Base-by-base conservation (phyloP, 2,888 invertebrate species). In the Drosophila paranaensis region DNA sequence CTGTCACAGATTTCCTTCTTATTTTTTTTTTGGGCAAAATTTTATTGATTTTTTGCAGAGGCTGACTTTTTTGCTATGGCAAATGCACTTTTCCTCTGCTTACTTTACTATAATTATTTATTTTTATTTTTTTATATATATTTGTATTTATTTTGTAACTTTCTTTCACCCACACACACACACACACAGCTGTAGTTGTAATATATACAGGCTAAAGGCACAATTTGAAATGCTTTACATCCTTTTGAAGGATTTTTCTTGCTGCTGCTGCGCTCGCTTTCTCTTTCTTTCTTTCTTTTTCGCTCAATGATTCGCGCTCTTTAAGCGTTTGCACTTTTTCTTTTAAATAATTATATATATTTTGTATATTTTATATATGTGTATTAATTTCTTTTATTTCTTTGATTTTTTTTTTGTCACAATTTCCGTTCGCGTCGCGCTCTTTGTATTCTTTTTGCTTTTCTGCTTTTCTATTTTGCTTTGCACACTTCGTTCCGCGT, bases 201-300 rank as follows among this genome's bases (percentile, higher is more conserved):
- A 48, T 45, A 57, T 48, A 77, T 75, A 66, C 68, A 66, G 50
- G 66, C 62, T 71, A 72, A 82, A 83, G 82, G 82, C 82, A 83
- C 82, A 83, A 83, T 53, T 79, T 65, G 88, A 88, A 83, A 82
- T 83, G 86, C 77, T 88, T 82, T 83, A 83, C 82, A 83, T 88
- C 88, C 82, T 83, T 85, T 77, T 71, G 71, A 81, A 81, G 81
- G 81, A 79, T 79, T 64, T 74, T 74, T 63, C 60, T 79, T 64
- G 54, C 84, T 48, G 55, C 46, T 64, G 25, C 46, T 64, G 25
- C 58, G 45, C 57, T 60, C 14, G 61, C 51, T 73, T 53, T 66
- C 45, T 60, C 40, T 40, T 53, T 53, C 25, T 53, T 53, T 53
- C 51, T 39, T 14, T 6, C 27, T 16, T 35, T 54, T 75, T 71